These are phyloP conservation scores for Clunio marinus DNA, from an alignment of 2,888 invertebrate genomes.

Conservation along the genomic window DNA sequence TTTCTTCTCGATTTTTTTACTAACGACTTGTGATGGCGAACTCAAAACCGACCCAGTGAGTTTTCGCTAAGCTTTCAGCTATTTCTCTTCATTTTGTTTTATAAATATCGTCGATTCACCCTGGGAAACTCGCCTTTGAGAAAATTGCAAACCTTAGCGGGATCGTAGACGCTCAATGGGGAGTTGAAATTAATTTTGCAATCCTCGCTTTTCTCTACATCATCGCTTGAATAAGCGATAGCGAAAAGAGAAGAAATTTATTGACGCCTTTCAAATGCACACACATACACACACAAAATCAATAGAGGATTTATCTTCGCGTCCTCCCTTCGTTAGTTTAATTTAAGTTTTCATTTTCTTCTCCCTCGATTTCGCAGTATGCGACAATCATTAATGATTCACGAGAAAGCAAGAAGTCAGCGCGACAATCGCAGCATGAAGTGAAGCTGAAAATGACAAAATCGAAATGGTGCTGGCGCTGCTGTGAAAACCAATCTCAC, in stretches of 20 bases:
- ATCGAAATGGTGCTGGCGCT: not conserved
- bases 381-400: conserved; percentile 25
- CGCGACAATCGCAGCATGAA: conserved; percentile 16
- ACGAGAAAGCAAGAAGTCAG: not conserved
- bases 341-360: not conserved
- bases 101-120: too few species aligned
- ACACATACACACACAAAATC: conserved; percentile 17
- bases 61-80: too few species aligned
- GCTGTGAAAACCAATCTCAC: not conserved
- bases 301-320: conserved; percentile 10
- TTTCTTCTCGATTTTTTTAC: not conserved
- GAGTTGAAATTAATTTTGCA: conserved; percentile 6
- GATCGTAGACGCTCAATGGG: conserved; percentile 19
- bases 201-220: not conserved
- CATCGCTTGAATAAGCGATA: not conserved
- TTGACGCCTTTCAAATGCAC: conserved; percentile 5
- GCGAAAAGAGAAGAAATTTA: conserved; percentile 14
- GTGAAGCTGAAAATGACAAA: not conserved
- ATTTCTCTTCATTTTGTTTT: too few species aligned
- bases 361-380: conserved; percentile 21
- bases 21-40: not conserved
- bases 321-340: not conserved
- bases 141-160: conserved; percentile 13
- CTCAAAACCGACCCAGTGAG: not conserved
- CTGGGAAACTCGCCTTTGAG: not conserved